phyloP scores from a whole-genome alignment of 2,888 invertebrate genomes.

The Amphimallon solstitiale region DNA sequence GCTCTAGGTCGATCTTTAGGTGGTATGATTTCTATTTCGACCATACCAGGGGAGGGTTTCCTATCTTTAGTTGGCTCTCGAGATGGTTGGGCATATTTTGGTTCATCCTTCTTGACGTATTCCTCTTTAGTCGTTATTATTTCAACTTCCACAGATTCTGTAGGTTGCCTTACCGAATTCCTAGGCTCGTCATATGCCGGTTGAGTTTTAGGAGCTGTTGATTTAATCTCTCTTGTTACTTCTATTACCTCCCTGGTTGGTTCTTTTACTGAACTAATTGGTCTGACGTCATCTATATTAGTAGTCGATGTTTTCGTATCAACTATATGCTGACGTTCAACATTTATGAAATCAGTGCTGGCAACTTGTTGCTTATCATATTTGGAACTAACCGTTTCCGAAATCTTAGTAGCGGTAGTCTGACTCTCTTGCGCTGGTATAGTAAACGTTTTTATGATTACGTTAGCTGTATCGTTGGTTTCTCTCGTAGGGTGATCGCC shows the following conservation, averaged over 20 bases:
- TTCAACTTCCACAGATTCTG: too few species aligned
- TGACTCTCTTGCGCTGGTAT: not conserved
- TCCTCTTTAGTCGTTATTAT: too few species aligned
- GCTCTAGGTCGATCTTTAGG: not conserved
- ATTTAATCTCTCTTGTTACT: not conserved
- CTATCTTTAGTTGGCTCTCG: not conserved
- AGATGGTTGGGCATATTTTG: not conserved
- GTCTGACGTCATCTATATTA: not conserved
- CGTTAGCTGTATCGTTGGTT: not conserved
- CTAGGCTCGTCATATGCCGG: too few species aligned
- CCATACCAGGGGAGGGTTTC: not conserved
- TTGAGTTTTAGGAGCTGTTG: too few species aligned
- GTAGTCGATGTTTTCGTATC: conserved; percentile 17
- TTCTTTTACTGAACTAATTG: not conserved
- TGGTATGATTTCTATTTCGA: conserved; percentile 8
- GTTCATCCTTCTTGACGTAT: not conserved
- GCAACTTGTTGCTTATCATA: conserved; percentile 40
- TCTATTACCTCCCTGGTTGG: not conserved
- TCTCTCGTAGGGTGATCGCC: conserved; percentile 1
- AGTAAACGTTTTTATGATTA: not conserved
- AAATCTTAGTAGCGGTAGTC: not conserved
- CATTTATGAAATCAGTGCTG: conserved; percentile 50
- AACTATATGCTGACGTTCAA: conserved; percentile 48
- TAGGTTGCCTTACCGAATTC: too few species aligned
- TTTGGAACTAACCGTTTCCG: conserved; percentile 27